Base-by-base conservation (phyloP, 1,140 invertebrate species). In the Drosophila sp. region DNA sequence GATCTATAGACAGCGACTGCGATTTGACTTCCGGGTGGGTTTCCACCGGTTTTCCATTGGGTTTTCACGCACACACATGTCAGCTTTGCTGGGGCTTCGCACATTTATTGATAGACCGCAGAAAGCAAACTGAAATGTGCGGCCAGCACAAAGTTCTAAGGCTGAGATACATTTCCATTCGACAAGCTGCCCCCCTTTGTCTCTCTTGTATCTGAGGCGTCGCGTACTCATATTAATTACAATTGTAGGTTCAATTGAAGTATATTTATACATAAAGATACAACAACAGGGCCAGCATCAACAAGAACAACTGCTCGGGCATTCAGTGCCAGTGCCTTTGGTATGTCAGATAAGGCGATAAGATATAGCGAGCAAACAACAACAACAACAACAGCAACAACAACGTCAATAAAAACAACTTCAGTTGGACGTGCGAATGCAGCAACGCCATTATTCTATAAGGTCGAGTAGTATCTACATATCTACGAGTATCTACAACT, bases 81-180 rank as follows among this genome's bases (percentile, higher is more conserved):
- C 48, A 48, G 48, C 71, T 65, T 78, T 87, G 41, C 59, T 86
- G 62, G 66, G 81, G 81, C 81, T 86, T 86, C 81, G 18, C 63
- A 64, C 56, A 71, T 77, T 57, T 65, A 69, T 87, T 81, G 67
- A 69, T 73, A 80, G 73, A 86, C 82, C 81, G 70, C 81, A 86
- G 45, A 86, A 81, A 58, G 64, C 74, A 66, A 56, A 59, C 46
- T 58, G 36, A 75, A 75, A 75, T 54, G 41, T 46, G 45, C 63
- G 7, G 54, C 46, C n/a, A 59, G 59, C 62, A 25, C 59, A 48
- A 38, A 9, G 51, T 64, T 76, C 78, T 80, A 53, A 65, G 9
- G 41, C 58, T 54, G 54, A 67, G 74, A 65, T 80, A 71, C 66
- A 76, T 80, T 80, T 80, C 72, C 79, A 78, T 61, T 80, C 61